These are phyloP conservation scores for Muraenolepis orangiensis DNA, from an alignment of 2,797 vertebrate genomes.

Conservation along the genomic window DNA sequence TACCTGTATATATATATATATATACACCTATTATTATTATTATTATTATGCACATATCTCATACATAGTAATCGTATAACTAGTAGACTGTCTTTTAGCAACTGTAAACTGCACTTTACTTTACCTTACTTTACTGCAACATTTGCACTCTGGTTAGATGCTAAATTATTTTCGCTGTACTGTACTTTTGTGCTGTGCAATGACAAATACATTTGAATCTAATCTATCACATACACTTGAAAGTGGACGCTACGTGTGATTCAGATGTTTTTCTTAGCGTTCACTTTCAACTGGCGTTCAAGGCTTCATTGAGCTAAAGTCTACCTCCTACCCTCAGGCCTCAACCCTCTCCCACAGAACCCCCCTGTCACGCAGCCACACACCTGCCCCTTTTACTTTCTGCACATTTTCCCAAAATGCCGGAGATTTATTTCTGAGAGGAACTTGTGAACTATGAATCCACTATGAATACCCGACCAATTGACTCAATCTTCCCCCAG, in stretches of 20 bases:
- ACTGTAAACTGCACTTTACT: no score
- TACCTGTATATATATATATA: no score
- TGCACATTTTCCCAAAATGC: neutral
- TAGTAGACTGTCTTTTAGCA: no score
- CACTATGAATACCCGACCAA: constrained; percentile 31
- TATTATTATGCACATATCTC: no score
- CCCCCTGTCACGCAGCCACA: neutral
- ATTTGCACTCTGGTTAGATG: no score
- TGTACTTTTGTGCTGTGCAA: no score
- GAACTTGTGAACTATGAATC: no score
- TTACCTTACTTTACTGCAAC: no score
- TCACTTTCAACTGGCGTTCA: neutral
- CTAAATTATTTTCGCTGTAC: no score
- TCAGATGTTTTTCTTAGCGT: neutral
- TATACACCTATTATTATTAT: no score
- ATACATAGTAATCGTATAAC: no score
- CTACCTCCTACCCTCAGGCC: neutral
- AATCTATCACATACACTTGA: neutral
- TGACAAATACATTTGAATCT: no score
- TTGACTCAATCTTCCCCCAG: constrained; percentile 43
- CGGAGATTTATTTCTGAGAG: neutral
- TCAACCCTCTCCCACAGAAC: neutral
- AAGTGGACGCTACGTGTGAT: neutral
- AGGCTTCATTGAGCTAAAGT: neutral
- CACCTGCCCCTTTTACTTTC: neutral